These are phyloP conservation scores for Conopomorpha cramerella DNA, from an alignment of 1,140 invertebrate genomes.

Conservation along the genomic window DNA sequence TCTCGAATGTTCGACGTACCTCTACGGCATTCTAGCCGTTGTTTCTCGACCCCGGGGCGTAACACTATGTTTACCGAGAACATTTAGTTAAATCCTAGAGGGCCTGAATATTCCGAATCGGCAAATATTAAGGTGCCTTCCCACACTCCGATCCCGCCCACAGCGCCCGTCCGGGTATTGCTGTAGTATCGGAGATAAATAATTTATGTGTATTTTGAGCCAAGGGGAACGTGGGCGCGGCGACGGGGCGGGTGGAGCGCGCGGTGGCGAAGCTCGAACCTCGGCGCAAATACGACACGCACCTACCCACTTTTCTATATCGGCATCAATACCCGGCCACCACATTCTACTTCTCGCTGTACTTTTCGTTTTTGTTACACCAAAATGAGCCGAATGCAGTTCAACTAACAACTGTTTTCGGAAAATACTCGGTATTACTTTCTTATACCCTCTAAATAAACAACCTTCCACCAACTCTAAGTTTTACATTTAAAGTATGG, in stretches of 20 bases:
- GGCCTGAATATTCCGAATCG: too few species aligned
- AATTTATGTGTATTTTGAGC: background rate
- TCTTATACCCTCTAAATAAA: background rate
- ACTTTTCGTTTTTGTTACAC: conserved; percentile 41
- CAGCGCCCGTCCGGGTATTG: too few species aligned
- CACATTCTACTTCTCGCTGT: conserved; percentile 29
- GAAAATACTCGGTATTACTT: background rate
- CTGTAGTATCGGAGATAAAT: background rate
- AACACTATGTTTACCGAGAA: too few species aligned
- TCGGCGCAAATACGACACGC: background rate
- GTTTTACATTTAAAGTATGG: background rate
- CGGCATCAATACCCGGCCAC: conserved; percentile 42
- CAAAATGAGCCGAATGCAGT: conserved; percentile 34
- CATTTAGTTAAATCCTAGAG: too few species aligned
- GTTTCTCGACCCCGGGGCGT: too few species aligned
- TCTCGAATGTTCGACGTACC: too few species aligned
- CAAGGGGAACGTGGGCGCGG: background rate
- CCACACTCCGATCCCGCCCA: too few species aligned
- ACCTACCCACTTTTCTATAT: conserved; percentile 20
- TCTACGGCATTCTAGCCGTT: too few species aligned
- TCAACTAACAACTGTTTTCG: conserved; percentile 12
- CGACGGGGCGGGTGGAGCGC: background rate
- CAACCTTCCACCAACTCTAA: background rate
- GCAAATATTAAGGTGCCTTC: too few species aligned
- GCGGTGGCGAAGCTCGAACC: background rate